These are phyloP conservation scores for Cylas formicarius DNA, from an alignment of 1,140 invertebrate genomes.

Conservation along the genomic window DNA sequence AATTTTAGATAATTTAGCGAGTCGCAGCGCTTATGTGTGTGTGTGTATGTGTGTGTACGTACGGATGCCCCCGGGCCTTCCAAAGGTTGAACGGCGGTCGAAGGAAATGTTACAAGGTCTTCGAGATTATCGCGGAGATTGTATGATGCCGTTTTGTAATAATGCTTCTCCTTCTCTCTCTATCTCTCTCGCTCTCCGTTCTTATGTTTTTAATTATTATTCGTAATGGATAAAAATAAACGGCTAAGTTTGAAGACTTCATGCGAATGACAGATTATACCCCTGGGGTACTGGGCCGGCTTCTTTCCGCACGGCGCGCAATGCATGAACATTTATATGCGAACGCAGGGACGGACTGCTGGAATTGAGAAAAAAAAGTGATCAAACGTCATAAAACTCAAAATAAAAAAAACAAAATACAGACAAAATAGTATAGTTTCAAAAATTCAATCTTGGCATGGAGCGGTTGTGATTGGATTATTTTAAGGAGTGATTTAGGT, in stretches of 20 bases:
- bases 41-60: no score
- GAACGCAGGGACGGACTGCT: no score
- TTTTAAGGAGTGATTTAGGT: no score
- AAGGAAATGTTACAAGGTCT: constrained; percentile 37
- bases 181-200: constrained; percentile 15
- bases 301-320: no score
- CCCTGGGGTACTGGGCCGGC: no score
- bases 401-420: no score
- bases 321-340: no score
- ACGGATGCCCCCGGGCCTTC: constrained; percentile 26
- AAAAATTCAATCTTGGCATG: no score
- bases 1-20: constrained; percentile 24
- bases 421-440: no score
- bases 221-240: constrained; percentile 32
- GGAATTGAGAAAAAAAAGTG: no score
- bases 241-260: constrained; percentile 30
- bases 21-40: constrained; percentile 11
- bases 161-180: constrained; percentile 17
- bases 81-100: constrained; percentile 29
- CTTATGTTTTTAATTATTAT: constrained; percentile 31
- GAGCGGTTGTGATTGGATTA: no score
- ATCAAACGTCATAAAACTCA: no score
- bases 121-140: constrained; percentile 35
- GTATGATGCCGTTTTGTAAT: constrained; percentile 34
- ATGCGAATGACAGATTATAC: constrained; percentile 30